Evolutionary conservation across 2,888 invertebrate genomes (phyloP), one percentile per base, ranked within the genome.

Genomic region (Resseliella maxima): DNA sequence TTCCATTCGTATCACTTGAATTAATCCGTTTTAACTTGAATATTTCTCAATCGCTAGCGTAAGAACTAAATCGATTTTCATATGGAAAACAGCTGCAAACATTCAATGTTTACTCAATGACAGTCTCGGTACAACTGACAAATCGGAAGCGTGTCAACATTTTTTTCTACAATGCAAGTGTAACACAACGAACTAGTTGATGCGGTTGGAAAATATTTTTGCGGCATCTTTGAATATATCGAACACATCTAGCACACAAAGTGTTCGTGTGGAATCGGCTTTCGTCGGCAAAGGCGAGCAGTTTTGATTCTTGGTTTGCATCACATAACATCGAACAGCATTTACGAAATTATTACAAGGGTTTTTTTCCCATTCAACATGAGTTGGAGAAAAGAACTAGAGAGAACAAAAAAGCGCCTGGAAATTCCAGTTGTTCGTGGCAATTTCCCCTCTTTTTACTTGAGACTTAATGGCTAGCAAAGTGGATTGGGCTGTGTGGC

Each of bases 171-270:
- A 35, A 18, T 18, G 1, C 1, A 72, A 72, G 15, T 35, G 2
- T 5, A 12, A 72, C 31, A 1, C 72, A 18, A 31, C 35, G 72
- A 15, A 12, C 35, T 35, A 72, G 72, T 72, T 72, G 72, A 72
- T 72, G 72, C 72, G 31, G 72, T 31, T 72, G 72, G 72, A 72
- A 72, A 72, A 72, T n/a, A 35, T 72, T 72, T 72, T 72, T 72
- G 72, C 72, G 72, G 31, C 72, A 72, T 31, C 72, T 0, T 72
- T 12, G 0, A 31, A 72, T 18, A n/a, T n/a, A 35, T n/a, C 72
- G 59, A 59, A 59, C 5, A 15, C 24, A 24, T 2, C 50, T 27
- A 59, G 24, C 72, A 59, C 59, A 10, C 15, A 10, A 2, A 2
- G 50, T 50, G n/a, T 72, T 72, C 72, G 72, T 72, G 15, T 15